Conservation (phyloP, 2,113 vertebrate genomes). For the Scatophagus argus region DNA sequence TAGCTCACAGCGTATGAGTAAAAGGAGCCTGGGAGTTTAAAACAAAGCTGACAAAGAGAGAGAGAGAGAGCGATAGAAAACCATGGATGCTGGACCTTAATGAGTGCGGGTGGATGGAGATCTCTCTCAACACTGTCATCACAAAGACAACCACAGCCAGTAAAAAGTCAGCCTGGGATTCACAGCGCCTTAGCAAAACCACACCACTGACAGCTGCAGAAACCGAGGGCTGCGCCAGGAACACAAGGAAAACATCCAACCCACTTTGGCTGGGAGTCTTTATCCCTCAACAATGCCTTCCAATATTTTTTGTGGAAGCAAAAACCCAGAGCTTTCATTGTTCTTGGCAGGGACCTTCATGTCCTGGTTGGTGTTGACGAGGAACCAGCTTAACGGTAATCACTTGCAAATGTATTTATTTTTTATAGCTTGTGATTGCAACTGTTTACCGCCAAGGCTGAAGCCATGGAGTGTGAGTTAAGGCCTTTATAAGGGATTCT, state of each 20-base stretch:
- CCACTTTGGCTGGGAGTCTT: conserved; percentile 78
- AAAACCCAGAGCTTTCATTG: conserved; percentile 76
- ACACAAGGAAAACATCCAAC: conserved; percentile 76
- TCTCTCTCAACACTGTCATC: conserved; percentile 69
- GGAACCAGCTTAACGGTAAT: conserved; percentile 75
- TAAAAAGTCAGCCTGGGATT: conserved; percentile 64
- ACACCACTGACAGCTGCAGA: conserved; percentile 78
- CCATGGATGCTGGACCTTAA: conserved; percentile 25
- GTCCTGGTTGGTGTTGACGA: conserved; percentile 73
- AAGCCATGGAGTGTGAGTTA: conserved; percentile 40
- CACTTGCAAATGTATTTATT: conserved; percentile 76
- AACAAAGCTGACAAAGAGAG: conserved; percentile 10
- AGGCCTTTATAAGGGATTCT: conserved; percentile 53
- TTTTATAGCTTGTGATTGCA: conserved; percentile 73
- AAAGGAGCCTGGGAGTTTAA: conserved; percentile 18
- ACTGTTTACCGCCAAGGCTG: conserved; percentile 54
- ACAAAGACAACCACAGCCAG: conserved; percentile 61
- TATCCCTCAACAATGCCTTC: conserved; percentile 79
- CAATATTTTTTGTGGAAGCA: conserved; percentile 79
- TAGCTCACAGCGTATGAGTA: background rate
- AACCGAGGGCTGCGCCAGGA: conserved; percentile 64
- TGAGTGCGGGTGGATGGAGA: conserved; percentile 55
- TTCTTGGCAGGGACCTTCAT: conserved; percentile 74
- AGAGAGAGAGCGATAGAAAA: background rate
- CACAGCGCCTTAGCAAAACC: conserved; percentile 65